phyloP scores from a whole-genome alignment of 2,797 vertebrate genomes.

The Gymnopithys bicolor region DNA sequence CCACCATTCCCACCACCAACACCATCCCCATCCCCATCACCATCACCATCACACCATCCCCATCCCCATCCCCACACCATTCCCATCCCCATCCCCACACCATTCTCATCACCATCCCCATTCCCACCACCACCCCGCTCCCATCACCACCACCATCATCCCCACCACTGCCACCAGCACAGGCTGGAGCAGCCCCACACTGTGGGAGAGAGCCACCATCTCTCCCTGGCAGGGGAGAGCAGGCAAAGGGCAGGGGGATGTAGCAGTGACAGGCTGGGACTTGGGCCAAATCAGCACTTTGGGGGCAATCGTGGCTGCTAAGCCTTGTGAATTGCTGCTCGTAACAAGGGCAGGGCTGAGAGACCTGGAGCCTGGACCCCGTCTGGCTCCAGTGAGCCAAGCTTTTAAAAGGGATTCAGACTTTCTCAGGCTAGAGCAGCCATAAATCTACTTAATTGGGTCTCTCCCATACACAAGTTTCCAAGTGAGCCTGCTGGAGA shows the following conservation, averaged over 20 bases:
- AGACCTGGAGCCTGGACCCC: slow-evolving; percentile 53
- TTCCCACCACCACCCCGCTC: too few relatives aligned
- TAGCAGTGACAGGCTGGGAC: background rate
- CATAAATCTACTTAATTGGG: slow-evolving; percentile 72
- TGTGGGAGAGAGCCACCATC: background rate
- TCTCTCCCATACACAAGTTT: slow-evolving; percentile 61
- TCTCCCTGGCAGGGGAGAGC: background rate
- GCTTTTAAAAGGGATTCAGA: slow-evolving; percentile 58
- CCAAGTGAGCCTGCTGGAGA: slow-evolving; percentile 46
- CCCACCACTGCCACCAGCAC: accelerated
- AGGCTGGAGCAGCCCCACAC: background rate
- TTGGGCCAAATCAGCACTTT: slow-evolving; percentile 45
- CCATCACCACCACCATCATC: background rate
- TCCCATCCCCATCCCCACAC: too few relatives aligned
- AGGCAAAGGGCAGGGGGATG: background rate
- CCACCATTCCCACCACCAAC: background rate
- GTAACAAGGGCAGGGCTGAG: slow-evolving; percentile 34
- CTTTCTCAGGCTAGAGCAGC: slow-evolving; percentile 70
- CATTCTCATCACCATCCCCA: too few relatives aligned
- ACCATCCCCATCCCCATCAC: background rate
- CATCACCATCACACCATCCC: background rate
- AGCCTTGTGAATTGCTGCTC: slow-evolving; percentile 25
- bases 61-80: background rate
- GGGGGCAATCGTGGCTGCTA: background rate
- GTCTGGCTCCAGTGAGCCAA: slow-evolving; percentile 44